A percentile compares a stretch with the other conserved stretches of the same genome.
Conservation (phyloP, 2,888 invertebrate species). For the Perizoma flavofasciatum region DNA sequence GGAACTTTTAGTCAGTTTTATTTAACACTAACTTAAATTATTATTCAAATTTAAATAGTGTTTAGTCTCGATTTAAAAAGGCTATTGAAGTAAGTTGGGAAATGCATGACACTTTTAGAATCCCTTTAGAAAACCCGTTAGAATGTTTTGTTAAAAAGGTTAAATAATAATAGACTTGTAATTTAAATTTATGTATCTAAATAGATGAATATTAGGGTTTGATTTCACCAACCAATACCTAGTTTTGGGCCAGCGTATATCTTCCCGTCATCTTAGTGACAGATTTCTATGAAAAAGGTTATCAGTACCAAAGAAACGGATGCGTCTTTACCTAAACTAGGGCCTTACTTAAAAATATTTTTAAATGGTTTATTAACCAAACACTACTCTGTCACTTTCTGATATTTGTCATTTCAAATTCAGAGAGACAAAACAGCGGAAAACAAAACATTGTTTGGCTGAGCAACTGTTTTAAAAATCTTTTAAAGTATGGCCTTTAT, state of each 20-base stretch:
- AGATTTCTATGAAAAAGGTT: too few relatives aligned
- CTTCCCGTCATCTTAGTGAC: too few relatives aligned
- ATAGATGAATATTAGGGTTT: conserved; percentile 23
- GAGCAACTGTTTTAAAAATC: too few relatives aligned
- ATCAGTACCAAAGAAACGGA: too few relatives aligned
- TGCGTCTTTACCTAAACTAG: too few relatives aligned
- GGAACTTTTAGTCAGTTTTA: conserved; percentile 33
- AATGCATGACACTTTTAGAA: conserved; percentile 38
- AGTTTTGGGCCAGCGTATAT: neutral
- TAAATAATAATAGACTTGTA: conserved; percentile 3
- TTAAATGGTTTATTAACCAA: too few relatives aligned
- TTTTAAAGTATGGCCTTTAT: too few relatives aligned
- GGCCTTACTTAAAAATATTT: too few relatives aligned
- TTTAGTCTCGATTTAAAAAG: conserved; percentile 9
- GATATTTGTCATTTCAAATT: too few relatives aligned
- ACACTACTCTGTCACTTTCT: too few relatives aligned
- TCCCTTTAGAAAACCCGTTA: conserved; percentile 35
- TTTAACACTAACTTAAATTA: conserved; percentile 17
- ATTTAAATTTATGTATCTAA: conserved; percentile 20
- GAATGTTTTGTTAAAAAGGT: conserved; percentile 21
- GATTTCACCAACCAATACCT: conserved; percentile 8
- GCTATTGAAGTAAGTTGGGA: conserved; percentile 14
- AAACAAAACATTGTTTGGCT: too few relatives aligned
- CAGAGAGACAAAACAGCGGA: too few relatives aligned
- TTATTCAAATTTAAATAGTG: conserved; percentile 13